These are phyloP conservation scores for Myotis lucifugus DNA, from an alignment of 2,113 vertebrate species.

Conservation along the genomic window DNA sequence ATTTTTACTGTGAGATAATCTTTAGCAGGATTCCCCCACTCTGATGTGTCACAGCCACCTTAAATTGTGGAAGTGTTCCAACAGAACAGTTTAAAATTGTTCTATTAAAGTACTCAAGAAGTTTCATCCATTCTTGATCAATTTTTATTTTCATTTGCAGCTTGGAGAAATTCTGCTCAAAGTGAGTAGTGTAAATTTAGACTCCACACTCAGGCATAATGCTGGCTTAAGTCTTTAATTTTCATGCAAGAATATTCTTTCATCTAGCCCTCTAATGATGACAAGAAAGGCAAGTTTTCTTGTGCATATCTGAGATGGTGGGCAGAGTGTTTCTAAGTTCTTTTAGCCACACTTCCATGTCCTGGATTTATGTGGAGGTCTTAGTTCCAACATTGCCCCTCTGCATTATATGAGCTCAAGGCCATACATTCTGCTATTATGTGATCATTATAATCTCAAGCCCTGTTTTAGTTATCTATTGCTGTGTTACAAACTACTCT, in stretches of 20 bases:
- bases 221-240: not conserved
- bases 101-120: constrained; percentile 14
- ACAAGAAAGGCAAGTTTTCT: not conserved
- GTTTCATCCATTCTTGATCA: constrained; percentile 7
- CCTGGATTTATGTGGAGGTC: not conserved
- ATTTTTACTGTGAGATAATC: constrained; percentile 9
- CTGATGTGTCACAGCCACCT: not conserved
- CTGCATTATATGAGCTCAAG: not conserved
- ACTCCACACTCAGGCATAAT: not conserved
- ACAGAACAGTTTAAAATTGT: constrained; percentile 35
- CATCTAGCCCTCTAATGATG: not conserved
- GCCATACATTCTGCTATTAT: not conserved
- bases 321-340: not conserved
- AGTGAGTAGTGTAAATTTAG: constrained; percentile 25
- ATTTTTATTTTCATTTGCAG: constrained; percentile 47
- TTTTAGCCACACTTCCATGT: not conserved
- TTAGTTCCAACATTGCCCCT: not conserved
- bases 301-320: not conserved
- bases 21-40: constrained; percentile 11
- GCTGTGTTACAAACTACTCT: not conserved
- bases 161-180: constrained; percentile 32
- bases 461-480: not conserved
- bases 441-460: not conserved
- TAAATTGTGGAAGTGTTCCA: not conserved
- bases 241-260: constrained; percentile 20